Conservation (phyloP, 2,113 vertebrate genomes). For the Urocolius indicus region DNA sequence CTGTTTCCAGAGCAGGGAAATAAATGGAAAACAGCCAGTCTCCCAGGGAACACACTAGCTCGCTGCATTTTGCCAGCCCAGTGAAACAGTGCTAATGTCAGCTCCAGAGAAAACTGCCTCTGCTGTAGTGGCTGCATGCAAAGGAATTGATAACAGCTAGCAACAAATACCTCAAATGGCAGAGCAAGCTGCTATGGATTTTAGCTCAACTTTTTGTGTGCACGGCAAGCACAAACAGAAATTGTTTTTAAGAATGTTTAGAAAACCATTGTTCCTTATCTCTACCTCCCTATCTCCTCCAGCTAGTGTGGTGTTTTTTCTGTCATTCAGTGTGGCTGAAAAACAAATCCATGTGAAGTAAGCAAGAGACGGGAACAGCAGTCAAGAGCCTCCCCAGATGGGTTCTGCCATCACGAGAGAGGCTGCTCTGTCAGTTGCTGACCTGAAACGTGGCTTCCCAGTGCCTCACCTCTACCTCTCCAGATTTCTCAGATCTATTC, state of each 20-base stretch:
- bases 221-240: background rate
- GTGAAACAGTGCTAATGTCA: conserved; percentile 10
- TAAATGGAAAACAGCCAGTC: conserved; percentile 51
- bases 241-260: background rate
- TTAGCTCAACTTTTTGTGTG: background rate
- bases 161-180: conserved; percentile 8
- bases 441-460: background rate
- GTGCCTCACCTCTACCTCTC: background rate
- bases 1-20: conserved; percentile 54
- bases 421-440: rapidly evolving
- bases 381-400: background rate
- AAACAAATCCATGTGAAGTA: background rate
- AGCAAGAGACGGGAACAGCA: background rate
- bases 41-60: background rate
- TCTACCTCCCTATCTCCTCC: background rate
- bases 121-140: background rate
- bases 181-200: background rate
- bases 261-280: background rate
- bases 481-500: background rate
- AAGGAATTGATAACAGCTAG: background rate
- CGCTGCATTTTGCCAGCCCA: background rate
- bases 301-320: background rate
- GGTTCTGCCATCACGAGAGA: background rate
- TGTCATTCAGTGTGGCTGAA: background rate
- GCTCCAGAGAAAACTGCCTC: conserved; percentile 7